Conservation (phyloP, 2,888 invertebrate species). For the Phengaris alcon region DNA sequence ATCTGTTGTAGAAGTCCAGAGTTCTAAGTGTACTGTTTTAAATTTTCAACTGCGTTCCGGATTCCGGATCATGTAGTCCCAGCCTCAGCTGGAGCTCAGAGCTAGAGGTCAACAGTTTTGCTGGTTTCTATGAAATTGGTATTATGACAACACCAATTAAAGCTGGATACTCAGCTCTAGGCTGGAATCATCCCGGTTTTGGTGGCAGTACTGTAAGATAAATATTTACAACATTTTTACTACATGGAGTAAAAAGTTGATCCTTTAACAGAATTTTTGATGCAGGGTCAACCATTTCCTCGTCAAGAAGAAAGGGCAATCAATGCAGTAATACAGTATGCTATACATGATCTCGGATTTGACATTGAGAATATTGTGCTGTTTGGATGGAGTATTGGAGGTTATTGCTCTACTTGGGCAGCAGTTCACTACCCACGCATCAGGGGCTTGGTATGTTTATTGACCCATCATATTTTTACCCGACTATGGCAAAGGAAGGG, state of each 20-base stretch:
- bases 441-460: constrained; percentile 80
- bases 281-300: constrained; percentile 81
- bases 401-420: constrained; percentile 93
- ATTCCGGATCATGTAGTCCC: no score
- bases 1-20: no score
- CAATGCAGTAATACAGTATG: constrained; percentile 95
- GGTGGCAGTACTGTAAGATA: constrained; percentile 88
- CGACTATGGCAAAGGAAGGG: no score
- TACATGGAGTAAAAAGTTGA: not conserved
- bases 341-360: constrained; percentile 89
- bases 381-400: constrained; percentile 99
- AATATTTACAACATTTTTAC: constrained; percentile 33
- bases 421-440: constrained; percentile 93
- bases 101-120: no score
- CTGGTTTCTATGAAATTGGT: constrained; percentile 97
- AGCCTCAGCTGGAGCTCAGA: no score
- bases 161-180: constrained; percentile 93
- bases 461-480: not conserved
- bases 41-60: no score
- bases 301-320: constrained; percentile 92
- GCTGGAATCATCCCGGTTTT: constrained; percentile 99
- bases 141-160: constrained; percentile 91
- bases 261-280: constrained; percentile 70
- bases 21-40: no score
- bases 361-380: constrained; percentile 88